A percentile compares a stretch with the other conserved stretches of the same genome.
These are phyloP conservation scores for Chrysocyon brachyurus DNA, from an alignment of 2,797 vertebrate genomes.

Conservation along the genomic window DNA sequence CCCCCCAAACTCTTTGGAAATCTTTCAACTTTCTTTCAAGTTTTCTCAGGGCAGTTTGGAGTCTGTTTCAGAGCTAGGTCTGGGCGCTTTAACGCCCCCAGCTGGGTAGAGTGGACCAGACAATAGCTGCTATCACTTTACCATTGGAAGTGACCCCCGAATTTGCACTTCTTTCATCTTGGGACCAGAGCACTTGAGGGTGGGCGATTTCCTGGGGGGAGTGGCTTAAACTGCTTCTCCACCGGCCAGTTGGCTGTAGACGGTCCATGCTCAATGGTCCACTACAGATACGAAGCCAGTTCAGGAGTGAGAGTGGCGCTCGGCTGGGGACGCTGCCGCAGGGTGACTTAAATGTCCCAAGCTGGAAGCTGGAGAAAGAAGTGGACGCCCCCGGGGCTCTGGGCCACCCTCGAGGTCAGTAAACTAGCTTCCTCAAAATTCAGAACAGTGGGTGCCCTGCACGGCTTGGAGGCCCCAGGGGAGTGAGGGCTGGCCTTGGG, in stretches of 20 bases:
- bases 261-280: conserved; percentile 83
- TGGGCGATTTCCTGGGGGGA: conserved; percentile 95
- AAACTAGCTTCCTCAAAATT: conserved; percentile 47
- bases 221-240: conserved; percentile 80
- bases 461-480: neutral
- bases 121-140: conserved; percentile 93
- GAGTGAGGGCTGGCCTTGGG: neutral
- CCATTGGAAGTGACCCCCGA: conserved; percentile 95
- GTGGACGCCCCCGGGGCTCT: conserved; percentile 73
- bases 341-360: conserved; percentile 86
- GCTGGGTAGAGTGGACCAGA: conserved; percentile 84
- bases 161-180: conserved; percentile 89
- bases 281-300: conserved; percentile 85
- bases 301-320: conserved; percentile 74
- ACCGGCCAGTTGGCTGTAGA: conserved; percentile 79
- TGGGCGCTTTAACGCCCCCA: conserved; percentile 87
- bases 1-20: conserved; percentile 70
- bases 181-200: conserved; percentile 89
- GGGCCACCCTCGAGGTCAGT: conserved; percentile 79
- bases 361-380: conserved; percentile 78
- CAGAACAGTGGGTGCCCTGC: neutral
- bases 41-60: conserved; percentile 62
- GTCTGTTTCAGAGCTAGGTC: conserved; percentile 71
- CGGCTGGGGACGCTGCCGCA: conserved; percentile 56
- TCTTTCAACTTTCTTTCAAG: conserved; percentile 76